Evolutionary conservation across 2,888 invertebrate genomes (phyloP), one percentile per base, ranked within the genome.

Genomic region (Noctua fimbriata): DNA sequence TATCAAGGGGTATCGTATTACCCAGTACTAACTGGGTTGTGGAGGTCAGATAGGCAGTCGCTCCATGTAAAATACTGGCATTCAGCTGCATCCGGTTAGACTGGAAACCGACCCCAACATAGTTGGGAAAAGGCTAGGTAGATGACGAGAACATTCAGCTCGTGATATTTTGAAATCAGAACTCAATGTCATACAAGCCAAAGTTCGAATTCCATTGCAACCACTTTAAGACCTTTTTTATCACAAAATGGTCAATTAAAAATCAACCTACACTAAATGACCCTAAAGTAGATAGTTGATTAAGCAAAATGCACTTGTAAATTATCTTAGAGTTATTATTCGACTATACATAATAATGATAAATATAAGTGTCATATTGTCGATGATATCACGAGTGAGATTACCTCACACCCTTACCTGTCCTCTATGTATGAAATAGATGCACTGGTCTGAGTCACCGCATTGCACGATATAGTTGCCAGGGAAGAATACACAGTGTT

Each of bases 401-500:
- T 69, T 69, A 71, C 47, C 44, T 81, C 76, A 81, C 76, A 71
- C 41, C 24, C 71, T 76, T 89, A 97, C 97, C 93, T 97, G 96
- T 84, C 97, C 97, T 87, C 96, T 93, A 86, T 97, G 97, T 91
- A 97, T 97, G 79, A 97, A 97, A 86, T 97, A 97, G 92, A 97
- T 97, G 78, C 97, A 96, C 82, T 97, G 97, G 87, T 97, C 96
- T 0, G 97, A 96, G 87, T 97, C 97, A 2, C 97, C 97, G 60
- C 96, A 95, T 85, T 97, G 97, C 18, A 97, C 97, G 18, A 97
- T 97, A 78, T 97, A 97, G 90, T 97, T 97, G 7, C 97, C 96
- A 7, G 97, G 96, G 84, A 97, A 97, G 90, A 97, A 97, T 1
- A 97, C 96, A 32, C 95, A 96, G 78, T 96, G 97, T 41, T 94